Percentiles rank a stretch among this genome's conserved stretches.
phyloP scores from a whole-genome alignment of 2,113 vertebrate species.

The Onychorhynchus coronatus region DNA sequence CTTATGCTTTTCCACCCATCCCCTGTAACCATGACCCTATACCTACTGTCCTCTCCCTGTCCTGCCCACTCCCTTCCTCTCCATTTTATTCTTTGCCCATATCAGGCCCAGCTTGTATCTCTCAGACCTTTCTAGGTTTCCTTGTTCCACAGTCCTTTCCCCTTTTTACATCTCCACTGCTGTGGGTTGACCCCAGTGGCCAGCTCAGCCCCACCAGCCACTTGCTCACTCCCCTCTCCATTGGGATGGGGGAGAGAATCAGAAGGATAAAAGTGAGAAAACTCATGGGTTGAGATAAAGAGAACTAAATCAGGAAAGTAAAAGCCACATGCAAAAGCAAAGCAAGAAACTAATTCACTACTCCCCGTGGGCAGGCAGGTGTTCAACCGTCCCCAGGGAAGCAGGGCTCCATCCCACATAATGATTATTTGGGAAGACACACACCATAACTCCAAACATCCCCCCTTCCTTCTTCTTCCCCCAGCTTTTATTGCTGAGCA shows the following conservation, averaged over 20 bases:
- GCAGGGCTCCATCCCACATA: background rate
- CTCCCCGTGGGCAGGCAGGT: background rate
- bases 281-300: background rate
- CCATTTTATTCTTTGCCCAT: background rate
- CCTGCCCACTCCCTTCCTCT: background rate
- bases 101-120: background rate
- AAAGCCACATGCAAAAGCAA: background rate
- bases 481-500: background rate
- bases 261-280: background rate
- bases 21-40: background rate
- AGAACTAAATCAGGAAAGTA: background rate
- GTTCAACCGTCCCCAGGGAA: background rate
- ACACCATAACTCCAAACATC: rapidly evolving
- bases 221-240: background rate
- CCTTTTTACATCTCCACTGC: background rate
- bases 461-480: background rate
- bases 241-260: background rate
- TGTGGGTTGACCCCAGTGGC: background rate
- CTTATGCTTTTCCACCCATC: background rate
- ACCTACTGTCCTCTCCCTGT: background rate
- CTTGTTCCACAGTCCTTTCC: background rate
- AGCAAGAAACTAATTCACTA: background rate
- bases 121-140: background rate
- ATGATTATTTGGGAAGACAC: background rate
- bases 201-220: background rate